Evolutionary conservation across 2,797 vertebrate genomes (phyloP).

Genomic region (Paratrypauchen microcephalus): DNA sequence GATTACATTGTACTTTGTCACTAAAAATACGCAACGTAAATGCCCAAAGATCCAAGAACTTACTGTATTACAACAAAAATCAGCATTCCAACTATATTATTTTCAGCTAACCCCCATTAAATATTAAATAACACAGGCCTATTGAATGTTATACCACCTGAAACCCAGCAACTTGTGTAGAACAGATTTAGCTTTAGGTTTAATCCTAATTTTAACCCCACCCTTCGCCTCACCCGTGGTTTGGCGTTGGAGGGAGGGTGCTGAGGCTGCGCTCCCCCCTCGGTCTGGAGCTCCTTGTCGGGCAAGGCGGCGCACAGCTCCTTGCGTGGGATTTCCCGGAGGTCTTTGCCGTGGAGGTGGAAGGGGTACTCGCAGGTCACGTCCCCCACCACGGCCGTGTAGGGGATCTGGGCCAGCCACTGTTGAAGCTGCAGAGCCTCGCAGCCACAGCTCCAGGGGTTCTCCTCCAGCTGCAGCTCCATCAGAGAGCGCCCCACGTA

Average conservation of each 20-base stretch:
- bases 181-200: no score
- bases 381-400: conserved; percentile 94
- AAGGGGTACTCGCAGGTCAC: conserved; percentile 97
- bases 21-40: no score
- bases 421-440: conserved; percentile 93
- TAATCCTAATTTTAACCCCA: no score
- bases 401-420: conserved; percentile 97
- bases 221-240: conserved; percentile 47
- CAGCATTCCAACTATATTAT: no score
- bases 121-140: no score
- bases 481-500: conserved; percentile 93
- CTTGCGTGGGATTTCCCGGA: conserved; percentile 93
- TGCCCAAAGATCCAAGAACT: no score
- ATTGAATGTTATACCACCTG: no score
- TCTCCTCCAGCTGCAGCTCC: conserved; percentile 97
- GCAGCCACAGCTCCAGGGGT: conserved; percentile 98
- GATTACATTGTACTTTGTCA: no score
- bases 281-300: conserved; percentile 73
- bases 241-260: conserved; percentile 66
- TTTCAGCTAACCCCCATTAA: no score
- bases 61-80: no score
- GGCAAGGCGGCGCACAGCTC: conserved; percentile 86
- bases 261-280: conserved; percentile 69
- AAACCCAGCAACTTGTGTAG: no score
- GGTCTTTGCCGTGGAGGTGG: conserved; percentile 95